Conservation (phyloP, 2,113 vertebrate species). For the Azemiops feae region DNA sequence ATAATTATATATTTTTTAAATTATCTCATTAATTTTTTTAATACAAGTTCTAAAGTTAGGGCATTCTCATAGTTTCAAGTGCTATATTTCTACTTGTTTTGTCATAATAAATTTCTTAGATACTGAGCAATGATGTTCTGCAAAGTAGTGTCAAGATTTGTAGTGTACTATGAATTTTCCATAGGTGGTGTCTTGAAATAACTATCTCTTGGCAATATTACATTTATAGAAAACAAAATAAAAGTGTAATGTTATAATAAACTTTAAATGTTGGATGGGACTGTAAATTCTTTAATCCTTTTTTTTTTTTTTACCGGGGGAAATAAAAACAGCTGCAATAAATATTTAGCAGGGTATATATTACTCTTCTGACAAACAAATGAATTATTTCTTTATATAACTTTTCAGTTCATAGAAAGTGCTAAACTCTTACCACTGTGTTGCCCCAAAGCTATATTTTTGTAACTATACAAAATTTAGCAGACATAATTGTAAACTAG, state of each 20-base stretch:
- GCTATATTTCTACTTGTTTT: neutral
- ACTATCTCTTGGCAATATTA: neutral
- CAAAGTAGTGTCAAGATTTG: neutral
- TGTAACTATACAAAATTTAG: neutral
- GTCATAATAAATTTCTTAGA: neutral
- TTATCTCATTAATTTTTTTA: neutral
- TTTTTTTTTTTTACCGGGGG: neutral
- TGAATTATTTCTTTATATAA: neutral
- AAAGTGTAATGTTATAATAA: neutral
- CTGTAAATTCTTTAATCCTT: neutral
- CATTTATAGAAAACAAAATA: neutral
- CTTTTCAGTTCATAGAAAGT: neutral
- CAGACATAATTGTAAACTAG: neutral
- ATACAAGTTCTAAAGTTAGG: neutral
- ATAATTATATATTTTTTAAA: neutral
- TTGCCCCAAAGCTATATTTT: neutral
- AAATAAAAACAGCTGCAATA: neutral
- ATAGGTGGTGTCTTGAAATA: neutral
- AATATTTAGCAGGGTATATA: neutral
- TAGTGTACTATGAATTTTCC: neutral
- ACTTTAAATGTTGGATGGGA: neutral
- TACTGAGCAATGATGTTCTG: neutral
- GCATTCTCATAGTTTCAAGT: neutral
- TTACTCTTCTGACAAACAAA: neutral
- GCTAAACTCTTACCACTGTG: neutral